Evolutionary conservation across 2,113 vertebrate genomes (phyloP), one percentile per base, ranked within the genome.

Genomic region (Jacana jacana): DNA sequence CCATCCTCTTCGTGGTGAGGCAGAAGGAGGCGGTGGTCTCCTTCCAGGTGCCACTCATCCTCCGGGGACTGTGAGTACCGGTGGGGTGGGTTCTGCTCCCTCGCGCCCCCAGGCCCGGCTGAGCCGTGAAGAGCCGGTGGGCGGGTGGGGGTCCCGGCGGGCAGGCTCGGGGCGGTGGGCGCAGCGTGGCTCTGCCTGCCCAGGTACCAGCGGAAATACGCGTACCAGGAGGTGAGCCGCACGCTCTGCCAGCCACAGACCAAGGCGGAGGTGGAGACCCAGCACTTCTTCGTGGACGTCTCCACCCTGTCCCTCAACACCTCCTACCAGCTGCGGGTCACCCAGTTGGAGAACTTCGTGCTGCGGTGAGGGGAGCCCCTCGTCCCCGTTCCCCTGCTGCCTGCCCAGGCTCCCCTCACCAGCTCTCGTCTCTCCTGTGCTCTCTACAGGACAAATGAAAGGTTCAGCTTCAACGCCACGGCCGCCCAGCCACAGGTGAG

Each of bases 1-100:
- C 99, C 3, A 97, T 99, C 64, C 98, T 99, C 81, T 99, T 99
- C 77, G 99, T 99, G 86, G 98, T 99, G 61, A 97, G 99, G 80
- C 99, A 99, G 98, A 99, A 99, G 97, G 99, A 99, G 93, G 99
- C 99, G 1, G 99, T 99, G 72, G 98, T 99, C 83, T 99, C 99
- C 58, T 99, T 99, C 96, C 99, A 99, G 97, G 98, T 99, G 96
- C 99, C 99, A 5, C 98, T 99, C 92, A 99, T 99, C 95, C 98
- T 99, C 4, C 98, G 99, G 94, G 99, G 99, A 48, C 98, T 99
- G 99, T 99, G 97, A 99, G 99, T 99, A 97, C 6, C 19, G 48
- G 30, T 2, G 49, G 8, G 28, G 31, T 4, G 18, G 18, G 49
- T 4, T 6, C 49, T 15, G 39, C 44, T 18, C 6, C 11, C 69